Evolutionary conservation across 2,113 vertebrate genomes (phyloP).

Genomic region (Pomatostomus ruficeps): DNA sequence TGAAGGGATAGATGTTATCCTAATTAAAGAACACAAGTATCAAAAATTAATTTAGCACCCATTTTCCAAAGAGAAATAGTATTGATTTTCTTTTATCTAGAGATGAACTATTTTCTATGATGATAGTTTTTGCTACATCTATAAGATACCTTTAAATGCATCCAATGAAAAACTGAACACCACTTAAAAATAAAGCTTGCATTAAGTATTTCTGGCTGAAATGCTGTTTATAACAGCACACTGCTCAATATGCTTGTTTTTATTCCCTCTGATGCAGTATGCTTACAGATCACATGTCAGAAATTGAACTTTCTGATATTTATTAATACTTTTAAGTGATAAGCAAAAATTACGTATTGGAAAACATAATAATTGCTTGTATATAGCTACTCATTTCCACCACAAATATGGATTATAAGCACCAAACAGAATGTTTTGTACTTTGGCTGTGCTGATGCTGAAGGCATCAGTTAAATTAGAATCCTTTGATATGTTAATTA

Average conservation of each 20-base stretch:
- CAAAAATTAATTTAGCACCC: background rate
- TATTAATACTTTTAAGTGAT: constrained; percentile 52
- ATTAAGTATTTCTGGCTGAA: background rate
- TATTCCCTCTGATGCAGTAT: background rate
- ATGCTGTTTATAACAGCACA: background rate
- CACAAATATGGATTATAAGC: constrained; percentile 29
- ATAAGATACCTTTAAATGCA: background rate
- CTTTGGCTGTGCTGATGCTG: constrained; percentile 36
- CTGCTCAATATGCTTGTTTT: background rate
- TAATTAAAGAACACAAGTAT: background rate
- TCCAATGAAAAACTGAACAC: background rate
- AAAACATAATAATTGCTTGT: constrained; percentile 28
- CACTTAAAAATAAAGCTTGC: background rate
- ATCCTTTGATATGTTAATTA: constrained; percentile 76
- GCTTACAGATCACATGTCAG: background rate
- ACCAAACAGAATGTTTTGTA: constrained; percentile 33
- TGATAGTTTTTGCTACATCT: background rate
- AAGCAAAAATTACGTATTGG: constrained; percentile 29
- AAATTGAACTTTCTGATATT: constrained; percentile 27
- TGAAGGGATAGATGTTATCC: background rate
- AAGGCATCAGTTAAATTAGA: constrained; percentile 68
- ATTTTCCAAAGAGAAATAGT: background rate
- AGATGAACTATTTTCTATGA: background rate
- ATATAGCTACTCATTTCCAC: constrained; percentile 13
- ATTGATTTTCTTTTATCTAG: background rate